phyloP scores from a whole-genome alignment of 1,140 invertebrate genomes.

The Hylaeus anthracinus region DNA sequence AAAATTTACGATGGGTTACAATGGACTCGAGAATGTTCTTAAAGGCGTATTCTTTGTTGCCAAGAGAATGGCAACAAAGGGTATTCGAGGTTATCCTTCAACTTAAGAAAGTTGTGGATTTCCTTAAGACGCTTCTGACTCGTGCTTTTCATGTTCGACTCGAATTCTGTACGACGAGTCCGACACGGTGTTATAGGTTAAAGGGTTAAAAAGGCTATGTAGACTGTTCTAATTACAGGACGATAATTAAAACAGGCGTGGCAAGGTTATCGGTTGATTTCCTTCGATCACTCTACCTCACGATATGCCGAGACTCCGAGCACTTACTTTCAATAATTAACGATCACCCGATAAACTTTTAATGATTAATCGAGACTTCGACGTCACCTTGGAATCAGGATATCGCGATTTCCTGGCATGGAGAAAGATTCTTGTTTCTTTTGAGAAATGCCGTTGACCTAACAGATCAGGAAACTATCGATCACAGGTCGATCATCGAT shows the following conservation, averaged over 20 bases:
- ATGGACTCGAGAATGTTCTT: background rate
- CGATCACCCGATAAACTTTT: background rate
- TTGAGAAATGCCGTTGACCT: slow-evolving; percentile 3
- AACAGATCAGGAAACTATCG: background rate
- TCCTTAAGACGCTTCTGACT: too few species aligned
- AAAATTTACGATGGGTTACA: background rate
- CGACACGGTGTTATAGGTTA: too few species aligned
- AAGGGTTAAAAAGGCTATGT: too few species aligned
- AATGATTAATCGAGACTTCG: background rate
- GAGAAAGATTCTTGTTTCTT: background rate
- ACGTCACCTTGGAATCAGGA: background rate
- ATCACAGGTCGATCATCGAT: slow-evolving; percentile 23
- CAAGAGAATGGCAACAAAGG: too few species aligned
- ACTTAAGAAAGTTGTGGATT: too few species aligned
- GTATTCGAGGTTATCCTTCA: too few species aligned
- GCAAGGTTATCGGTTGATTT: slow-evolving; percentile 18
- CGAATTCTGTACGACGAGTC: too few species aligned
- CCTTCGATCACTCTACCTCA: background rate
- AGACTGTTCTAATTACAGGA: background rate
- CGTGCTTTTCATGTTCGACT: too few species aligned
- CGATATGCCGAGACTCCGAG: background rate
- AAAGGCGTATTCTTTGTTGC: background rate
- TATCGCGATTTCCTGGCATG: background rate
- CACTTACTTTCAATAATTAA: background rate
- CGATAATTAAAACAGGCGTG: slow-evolving; percentile 28